Evolutionary conservation across 2,888 invertebrate genomes (phyloP), one percentile per base, ranked within the genome.

Genomic region (Pemphredon lugubris): DNA sequence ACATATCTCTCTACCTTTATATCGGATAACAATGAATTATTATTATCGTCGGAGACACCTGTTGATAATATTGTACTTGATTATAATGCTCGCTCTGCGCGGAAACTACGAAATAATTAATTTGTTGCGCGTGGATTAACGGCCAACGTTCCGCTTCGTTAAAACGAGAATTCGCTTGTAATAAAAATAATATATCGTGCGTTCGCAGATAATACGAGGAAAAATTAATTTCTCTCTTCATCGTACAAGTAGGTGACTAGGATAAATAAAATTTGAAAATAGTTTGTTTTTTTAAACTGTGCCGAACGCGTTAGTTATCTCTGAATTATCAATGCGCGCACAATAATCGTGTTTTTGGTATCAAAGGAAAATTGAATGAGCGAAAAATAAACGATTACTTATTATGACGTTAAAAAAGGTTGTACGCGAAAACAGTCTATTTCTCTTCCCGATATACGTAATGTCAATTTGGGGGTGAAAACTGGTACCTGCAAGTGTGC

Each of bases 61-160:
- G 50, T 50, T 50, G 50, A 50, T 50, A 37, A 50, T 37, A 34
- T 18, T 50, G 3, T 20, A 20, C 20, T 37, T 37, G 34, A 50
- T 50, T 34, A 50, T 32, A 13, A 37, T 37, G 13, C 30, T 14
- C 11, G 11, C 2, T 14, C n/a, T 34, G 4, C 20, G 20, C 18
- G 16, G 7, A 47, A 30, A n/a, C 34, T 7, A 50, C 20, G 14
- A 40, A 5, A 26, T 26, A 26, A 5, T 14, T 40, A 16, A 32
- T 34, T 34, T n/a, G 37, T 20, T 37, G 3, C 20, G 5, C 20
- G 5, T 11, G 6, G 18, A 34, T 14, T 11, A 50, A 34, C 14
- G n/a, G 16, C 21, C 16, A 20, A 21, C 34, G 16, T 30, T 13
- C 21, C 21, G 21, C 6, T n/a, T 11, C 26, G 26, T 7, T 26